These are phyloP conservation scores for Steinernema feltiae DNA, from an alignment of 1,140 invertebrate genomes.

Conservation along the genomic window DNA sequence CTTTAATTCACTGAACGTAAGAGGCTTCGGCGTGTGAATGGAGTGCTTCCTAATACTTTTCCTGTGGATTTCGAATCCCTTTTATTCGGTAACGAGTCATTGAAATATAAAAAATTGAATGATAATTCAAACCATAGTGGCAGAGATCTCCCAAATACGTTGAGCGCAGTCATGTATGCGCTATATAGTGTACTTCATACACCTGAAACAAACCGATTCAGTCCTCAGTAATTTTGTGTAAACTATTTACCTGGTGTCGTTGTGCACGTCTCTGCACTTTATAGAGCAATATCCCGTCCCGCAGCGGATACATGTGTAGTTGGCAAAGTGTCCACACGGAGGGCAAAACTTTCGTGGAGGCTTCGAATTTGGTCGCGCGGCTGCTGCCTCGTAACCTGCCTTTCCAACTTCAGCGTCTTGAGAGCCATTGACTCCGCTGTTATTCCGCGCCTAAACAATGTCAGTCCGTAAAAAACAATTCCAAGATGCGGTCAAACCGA, in stretches of 20 bases:
- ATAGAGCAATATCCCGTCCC: not conserved
- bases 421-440: not conserved
- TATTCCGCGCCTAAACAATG: not conserved
- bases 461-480: too few species aligned
- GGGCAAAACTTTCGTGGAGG: not conserved
- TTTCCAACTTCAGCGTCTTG: not conserved
- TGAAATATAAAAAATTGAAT: too few species aligned
- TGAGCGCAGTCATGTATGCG: too few species aligned
- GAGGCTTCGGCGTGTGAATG: too few species aligned
- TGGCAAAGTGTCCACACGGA: not conserved
- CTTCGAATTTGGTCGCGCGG: constrained; percentile 49
- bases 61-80: too few species aligned
- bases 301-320: not conserved
- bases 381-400: not conserved
- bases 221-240: too few species aligned
- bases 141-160: too few species aligned
- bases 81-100: too few species aligned
- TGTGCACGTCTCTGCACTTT: not conserved
- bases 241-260: not conserved
- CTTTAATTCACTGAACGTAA: too few species aligned
- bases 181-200: not conserved
- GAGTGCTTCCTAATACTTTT: too few species aligned
- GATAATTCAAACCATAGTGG: too few species aligned
- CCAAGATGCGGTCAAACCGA: not conserved
- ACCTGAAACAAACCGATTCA: too few species aligned